These are phyloP conservation scores for Sinocyclocheilus anophthalmus DNA, from an alignment of 2,113 vertebrate species.

Conservation along the genomic window DNA sequence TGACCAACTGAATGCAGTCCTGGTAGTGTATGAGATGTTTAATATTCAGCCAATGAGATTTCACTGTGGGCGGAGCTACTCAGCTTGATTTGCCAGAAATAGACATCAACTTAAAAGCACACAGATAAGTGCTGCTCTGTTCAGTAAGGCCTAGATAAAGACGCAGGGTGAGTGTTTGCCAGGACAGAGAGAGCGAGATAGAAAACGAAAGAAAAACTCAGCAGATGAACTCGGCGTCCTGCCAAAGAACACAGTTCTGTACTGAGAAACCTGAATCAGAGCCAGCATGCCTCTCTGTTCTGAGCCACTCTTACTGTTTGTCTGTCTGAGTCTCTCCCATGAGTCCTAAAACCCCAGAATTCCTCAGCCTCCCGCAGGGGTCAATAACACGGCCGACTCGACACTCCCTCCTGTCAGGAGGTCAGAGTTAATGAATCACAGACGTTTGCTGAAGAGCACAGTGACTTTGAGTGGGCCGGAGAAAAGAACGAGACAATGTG, in stretches of 20 bases:
- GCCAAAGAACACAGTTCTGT: not conserved
- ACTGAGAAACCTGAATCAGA: not conserved
- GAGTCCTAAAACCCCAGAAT: not conserved
- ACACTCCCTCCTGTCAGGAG: not conserved
- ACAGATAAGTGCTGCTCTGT: not conserved
- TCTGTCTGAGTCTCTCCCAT: not conserved
- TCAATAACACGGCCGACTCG: not conserved
- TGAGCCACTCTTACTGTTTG: not conserved
- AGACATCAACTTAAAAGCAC: not conserved
- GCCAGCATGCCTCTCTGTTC: not conserved
- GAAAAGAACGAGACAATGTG: not conserved
- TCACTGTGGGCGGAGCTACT: too few relatives aligned
- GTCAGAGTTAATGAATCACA: not conserved
- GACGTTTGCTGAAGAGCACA: not conserved
- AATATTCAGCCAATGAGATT: too few relatives aligned
- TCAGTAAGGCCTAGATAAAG: not conserved
- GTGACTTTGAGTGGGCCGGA: not conserved
- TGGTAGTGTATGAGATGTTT: too few relatives aligned
- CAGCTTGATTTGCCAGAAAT: not conserved
- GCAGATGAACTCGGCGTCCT: not conserved
- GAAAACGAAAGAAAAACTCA: not conserved
- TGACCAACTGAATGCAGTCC: too few relatives aligned
- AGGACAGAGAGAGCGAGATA: not conserved
- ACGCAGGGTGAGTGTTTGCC: not conserved
- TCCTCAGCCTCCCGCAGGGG: not conserved